phyloP scores from a whole-genome alignment of 2,113 vertebrate species.

The Hemibagrus wyckioides region DNA sequence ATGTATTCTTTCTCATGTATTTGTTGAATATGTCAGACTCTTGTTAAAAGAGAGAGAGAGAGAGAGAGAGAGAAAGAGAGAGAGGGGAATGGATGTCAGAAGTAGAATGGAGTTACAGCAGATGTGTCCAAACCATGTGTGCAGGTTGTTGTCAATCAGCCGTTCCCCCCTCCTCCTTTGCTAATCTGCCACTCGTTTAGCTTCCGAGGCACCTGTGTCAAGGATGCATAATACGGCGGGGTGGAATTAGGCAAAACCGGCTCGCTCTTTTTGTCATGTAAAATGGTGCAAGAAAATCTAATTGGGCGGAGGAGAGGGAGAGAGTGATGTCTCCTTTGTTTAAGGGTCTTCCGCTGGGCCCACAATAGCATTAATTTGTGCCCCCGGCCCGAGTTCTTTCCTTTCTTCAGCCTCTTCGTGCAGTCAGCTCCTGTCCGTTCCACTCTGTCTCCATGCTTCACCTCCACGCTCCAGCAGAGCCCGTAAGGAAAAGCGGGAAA shows the following conservation, averaged over 20 bases:
- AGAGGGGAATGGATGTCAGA: constrained; percentile 56
- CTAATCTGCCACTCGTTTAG: constrained; percentile 62
- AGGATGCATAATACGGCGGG: constrained; percentile 56
- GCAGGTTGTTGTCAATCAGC: constrained; percentile 71
- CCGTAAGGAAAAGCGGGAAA: constrained; percentile 19
- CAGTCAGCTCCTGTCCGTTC: constrained; percentile 83
- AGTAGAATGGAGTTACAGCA: constrained; percentile 51
- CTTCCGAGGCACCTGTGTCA: constrained; percentile 67
- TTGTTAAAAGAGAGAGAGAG: constrained; percentile 60
- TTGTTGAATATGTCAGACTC: constrained; percentile 67
- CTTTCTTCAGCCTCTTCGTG: constrained; percentile 70
- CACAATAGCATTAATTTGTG: constrained; percentile 85
- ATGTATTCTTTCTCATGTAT: constrained; percentile 57
- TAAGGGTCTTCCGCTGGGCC: constrained; percentile 73
- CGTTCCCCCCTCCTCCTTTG: constrained; percentile 28
- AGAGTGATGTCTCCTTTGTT: constrained; percentile 74
- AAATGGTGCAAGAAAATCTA: constrained; percentile 74
- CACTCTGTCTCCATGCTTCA: constrained; percentile 78
- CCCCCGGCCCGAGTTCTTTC: constrained; percentile 68
- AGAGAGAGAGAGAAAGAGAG: constrained; percentile 54
- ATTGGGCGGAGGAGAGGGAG: constrained; percentile 70
- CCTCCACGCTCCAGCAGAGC: constrained; percentile 69
- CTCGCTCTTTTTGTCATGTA: constrained; percentile 76
- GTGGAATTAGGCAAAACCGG: constrained; percentile 69
- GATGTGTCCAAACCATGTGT: constrained; percentile 67